Base-by-base conservation (phyloP, 1,140 invertebrate genomes). In the Prorops nasuta region DNA sequence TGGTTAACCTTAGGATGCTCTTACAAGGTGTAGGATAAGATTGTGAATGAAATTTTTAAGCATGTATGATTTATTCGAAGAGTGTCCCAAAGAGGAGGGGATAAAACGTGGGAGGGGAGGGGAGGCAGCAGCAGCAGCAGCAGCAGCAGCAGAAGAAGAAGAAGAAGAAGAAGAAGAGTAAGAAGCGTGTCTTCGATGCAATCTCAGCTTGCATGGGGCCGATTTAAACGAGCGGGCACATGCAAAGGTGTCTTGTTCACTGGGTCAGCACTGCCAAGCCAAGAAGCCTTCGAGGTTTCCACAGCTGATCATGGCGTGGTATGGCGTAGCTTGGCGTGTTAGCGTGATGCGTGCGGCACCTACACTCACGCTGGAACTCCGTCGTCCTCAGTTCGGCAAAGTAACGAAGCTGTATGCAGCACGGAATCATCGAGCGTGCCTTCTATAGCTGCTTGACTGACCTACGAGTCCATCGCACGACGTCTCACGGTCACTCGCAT, bases 191-290 rank as follows among this genome's bases (percentile, higher is more conserved):
- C 16, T 7, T 22, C n/a, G 47, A 14, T 17, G 28, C 14, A 34
- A 43, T 36, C 12, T 31, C 47, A 34, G 10, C 10, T 15, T 17
- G 15, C 36, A 46, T 46, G 48, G 46, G 44, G 56, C 51, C 42
- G 58, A 57, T 51, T 39, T 64, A 63, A 63, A 60, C 61, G 62
- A 60, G 58, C 64, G 58, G 55, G 57, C 58, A 59, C 66, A 70
- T 66, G 67, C 69, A 72, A 72, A 63, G 58, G 67, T 67, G 67
- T 71, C 67, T 69, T 67, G 66, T 74, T 71, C 69, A 74, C 46
- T 74, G 53, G 71, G 71, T 74, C 71, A 74, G 70, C 59, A 72
- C 67, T 72, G 61, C 61, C 65, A n/a, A n/a, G n/a, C n/a, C n/a
- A 66, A 71, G 69, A 71, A 69, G 69, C 62, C 63, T 72, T 64